phyloP scores from a whole-genome alignment of 2,113 vertebrate species.

The Lichenostomus cassidix region DNA sequence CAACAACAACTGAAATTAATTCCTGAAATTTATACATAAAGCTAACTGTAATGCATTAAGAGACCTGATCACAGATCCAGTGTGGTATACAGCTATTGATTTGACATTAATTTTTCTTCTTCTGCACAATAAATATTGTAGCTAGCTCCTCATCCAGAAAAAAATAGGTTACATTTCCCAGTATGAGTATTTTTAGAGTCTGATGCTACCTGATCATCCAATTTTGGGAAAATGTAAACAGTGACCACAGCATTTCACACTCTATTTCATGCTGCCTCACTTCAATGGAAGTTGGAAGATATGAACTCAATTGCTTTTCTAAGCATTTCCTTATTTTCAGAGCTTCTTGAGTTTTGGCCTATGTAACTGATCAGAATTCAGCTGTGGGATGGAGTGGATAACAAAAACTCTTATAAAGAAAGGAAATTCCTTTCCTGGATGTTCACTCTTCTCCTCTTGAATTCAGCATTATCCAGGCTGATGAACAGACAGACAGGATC shows the following conservation, averaged over 20 bases:
- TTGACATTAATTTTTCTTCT: neutral
- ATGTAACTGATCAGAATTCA: neutral
- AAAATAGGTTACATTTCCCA: neutral
- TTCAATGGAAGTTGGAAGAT: neutral
- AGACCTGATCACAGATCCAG: neutral
- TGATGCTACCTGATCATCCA: conserved; percentile 12
- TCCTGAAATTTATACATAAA: neutral
- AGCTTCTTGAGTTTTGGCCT: neutral
- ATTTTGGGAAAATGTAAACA: conserved; percentile 31
- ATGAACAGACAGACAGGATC: neutral
- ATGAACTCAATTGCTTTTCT: neutral
- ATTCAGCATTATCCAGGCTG: neutral
- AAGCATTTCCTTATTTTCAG: conserved; percentile 24
- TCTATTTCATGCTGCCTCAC: conserved; percentile 11
- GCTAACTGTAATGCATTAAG: neutral
- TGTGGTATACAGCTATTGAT: neutral
- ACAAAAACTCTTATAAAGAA: neutral
- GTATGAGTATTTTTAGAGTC: neutral
- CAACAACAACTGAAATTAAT: neutral
- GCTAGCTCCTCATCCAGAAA: neutral
- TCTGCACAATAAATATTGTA: neutral
- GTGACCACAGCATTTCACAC: neutral
- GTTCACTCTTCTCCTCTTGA: neutral
- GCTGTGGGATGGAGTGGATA: neutral
- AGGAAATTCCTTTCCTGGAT: conserved; percentile 8